Evolutionary conservation across 2,113 vertebrate genomes (phyloP).

Genomic region (Chamaea fasciata): DNA sequence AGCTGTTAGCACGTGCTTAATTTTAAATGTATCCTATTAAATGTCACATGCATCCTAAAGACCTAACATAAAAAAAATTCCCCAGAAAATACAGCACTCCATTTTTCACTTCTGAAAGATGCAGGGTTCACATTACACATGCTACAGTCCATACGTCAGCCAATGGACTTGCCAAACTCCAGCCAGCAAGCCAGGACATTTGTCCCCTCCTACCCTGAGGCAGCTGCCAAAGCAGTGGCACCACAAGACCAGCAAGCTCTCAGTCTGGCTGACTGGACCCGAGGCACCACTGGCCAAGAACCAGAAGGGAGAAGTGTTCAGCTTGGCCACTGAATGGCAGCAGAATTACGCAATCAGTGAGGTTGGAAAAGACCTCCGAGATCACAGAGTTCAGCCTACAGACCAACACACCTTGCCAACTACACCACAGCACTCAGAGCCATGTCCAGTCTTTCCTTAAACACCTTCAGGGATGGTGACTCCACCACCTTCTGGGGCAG

Average conservation of each 20-base stretch:
- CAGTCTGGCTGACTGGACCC: not conserved
- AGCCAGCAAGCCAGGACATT: not conserved
- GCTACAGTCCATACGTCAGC: accelerated
- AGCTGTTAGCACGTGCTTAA: not conserved
- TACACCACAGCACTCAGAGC: not conserved
- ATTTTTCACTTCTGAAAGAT: not conserved
- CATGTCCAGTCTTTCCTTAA: not conserved
- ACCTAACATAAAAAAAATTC: not conserved
- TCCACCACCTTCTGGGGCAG: not conserved
- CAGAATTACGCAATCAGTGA: not conserved
- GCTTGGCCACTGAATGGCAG: not conserved
- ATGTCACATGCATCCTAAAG: not conserved
- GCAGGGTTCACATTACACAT: accelerated
- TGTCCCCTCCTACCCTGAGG: not conserved
- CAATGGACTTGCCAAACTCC: not conserved
- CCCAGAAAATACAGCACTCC: not conserved
- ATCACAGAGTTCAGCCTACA: accelerated
- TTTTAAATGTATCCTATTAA: not conserved
- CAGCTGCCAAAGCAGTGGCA: not conserved
- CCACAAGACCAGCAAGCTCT: not conserved
- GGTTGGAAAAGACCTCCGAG: not conserved
- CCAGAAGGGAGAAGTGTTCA: accelerated
- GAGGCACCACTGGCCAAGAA: accelerated
- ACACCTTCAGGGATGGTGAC: not conserved
- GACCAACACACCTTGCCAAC: not conserved